Evolutionary conservation across 2,113 vertebrate genomes (phyloP).

Genomic region (Hepsetus odoe): DNA sequence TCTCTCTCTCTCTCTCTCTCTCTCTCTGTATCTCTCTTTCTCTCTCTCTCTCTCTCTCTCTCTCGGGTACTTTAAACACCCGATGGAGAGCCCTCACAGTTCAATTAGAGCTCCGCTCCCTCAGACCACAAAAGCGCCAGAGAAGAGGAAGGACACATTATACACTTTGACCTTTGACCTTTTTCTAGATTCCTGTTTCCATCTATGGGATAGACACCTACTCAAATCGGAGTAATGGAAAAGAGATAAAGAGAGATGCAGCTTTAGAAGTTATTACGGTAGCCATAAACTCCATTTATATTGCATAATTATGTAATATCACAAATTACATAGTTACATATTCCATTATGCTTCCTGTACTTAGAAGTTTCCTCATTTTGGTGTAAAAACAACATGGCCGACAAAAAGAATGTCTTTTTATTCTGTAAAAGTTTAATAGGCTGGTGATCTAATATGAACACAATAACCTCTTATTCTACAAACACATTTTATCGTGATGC

Average conservation of each 20-base stretch:
- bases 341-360: no score
- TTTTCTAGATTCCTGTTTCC: not conserved
- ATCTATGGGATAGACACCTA: not conserved
- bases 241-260: not conserved
- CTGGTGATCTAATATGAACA: no score
- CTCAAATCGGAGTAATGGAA: not conserved
- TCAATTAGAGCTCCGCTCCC: constrained; percentile 4
- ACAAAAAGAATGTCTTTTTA: no score
- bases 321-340: no score
- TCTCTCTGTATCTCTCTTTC: not conserved
- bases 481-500: no score
- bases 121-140: not conserved
- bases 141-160: constrained; percentile 14
- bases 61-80: constrained; percentile 13
- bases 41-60: not conserved
- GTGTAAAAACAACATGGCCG: no score
- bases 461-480: no score
- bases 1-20: not conserved
- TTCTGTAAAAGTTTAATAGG: no score
- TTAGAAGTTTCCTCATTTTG: no score
- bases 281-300: no score
- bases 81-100: constrained; percentile 4
- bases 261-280: no score
- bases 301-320: no score
- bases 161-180: not conserved